phyloP scores from a whole-genome alignment of 2,113 vertebrate genomes.

The Mus pahari region DNA sequence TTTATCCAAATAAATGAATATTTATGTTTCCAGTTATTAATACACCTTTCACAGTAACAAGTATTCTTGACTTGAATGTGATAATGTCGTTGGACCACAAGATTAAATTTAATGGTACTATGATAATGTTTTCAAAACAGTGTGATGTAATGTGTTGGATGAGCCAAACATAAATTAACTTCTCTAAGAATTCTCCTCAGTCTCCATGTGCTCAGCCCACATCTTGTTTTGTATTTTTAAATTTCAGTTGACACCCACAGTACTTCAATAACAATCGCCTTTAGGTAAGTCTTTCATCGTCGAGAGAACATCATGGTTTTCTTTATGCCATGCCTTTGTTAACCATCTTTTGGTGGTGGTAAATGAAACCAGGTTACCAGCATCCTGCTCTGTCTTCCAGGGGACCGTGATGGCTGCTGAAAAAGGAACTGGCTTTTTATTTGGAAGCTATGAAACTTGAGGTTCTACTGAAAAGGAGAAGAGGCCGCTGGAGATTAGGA shows the following conservation, averaged over 20 bases:
- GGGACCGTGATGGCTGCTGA: background rate
- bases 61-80: constrained; percentile 59
- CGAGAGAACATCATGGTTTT: constrained; percentile 18
- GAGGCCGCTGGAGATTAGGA: background rate
- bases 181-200: constrained; percentile 35
- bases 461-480: background rate
- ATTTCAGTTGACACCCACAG: background rate
- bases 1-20: background rate
- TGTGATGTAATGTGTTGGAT: constrained; percentile 31
- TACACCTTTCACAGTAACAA: constrained; percentile 19
- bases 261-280: constrained; percentile 51
- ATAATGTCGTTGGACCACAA: constrained; percentile 60
- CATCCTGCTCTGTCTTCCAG: background rate
- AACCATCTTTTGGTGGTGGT: constrained; percentile 33
- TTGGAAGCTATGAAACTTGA: background rate
- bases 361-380: constrained; percentile 9
- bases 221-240: constrained; percentile 52
- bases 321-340: constrained; percentile 15
- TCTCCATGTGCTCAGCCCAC: background rate
- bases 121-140: constrained; percentile 70
- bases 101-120: constrained; percentile 12
- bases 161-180: constrained; percentile 38
- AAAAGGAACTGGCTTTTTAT: background rate
- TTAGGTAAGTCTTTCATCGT: constrained; percentile 63
- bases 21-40: constrained; percentile 59